Evolutionary conservation across 2,888 invertebrate species (phyloP), one percentile per base, ranked within the genome.

Genomic region (Ypsolopha scabrella): DNA sequence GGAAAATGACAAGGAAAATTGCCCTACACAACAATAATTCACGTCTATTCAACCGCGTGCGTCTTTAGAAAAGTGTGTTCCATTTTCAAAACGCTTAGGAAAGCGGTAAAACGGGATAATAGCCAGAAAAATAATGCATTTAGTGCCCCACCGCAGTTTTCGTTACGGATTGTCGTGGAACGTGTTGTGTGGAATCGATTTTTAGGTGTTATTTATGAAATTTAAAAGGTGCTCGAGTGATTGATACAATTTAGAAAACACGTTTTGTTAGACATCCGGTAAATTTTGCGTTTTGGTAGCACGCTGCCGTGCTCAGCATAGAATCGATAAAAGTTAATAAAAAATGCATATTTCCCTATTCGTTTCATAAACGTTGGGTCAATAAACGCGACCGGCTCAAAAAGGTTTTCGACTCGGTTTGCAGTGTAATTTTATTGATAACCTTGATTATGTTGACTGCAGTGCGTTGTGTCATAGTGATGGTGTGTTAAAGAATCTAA

Each of bases 171-270:
- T 78, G 80, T 78, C 78, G 76, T 75, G 77, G 75, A 75, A 77
- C 70, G 71, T 79, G 75, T 73, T 36, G 45, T 77, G 81, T 81
- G 73, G 68, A 68, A 85, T 85, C 85, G 85, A 85, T 85, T 83
- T 85, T 85, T 82, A 81, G 79, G 75, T 82, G 82, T 82, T 85
- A 85, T 85, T 83, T 85, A 81, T 83, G 80, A 83, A 83, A 83
- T 83, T 80, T 82, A 74, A 64, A 70, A 80, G 74, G 79, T 81
- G 79, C 74, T 80, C 67, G 75, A 69, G 72, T 72, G 37, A 14
- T 75, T 81, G 75, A 76, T 80, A 75, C 72, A 68, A 39, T 34
- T 37, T 41, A 9, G 34, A 47, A 51, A 39, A 45, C 24, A 7
- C 9, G 41, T 33, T 49, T 24, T 24, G 24, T 24, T 24, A 24